phyloP scores from a whole-genome alignment of 1,140 invertebrate species.

The Drosophila parabipectinata region DNA sequence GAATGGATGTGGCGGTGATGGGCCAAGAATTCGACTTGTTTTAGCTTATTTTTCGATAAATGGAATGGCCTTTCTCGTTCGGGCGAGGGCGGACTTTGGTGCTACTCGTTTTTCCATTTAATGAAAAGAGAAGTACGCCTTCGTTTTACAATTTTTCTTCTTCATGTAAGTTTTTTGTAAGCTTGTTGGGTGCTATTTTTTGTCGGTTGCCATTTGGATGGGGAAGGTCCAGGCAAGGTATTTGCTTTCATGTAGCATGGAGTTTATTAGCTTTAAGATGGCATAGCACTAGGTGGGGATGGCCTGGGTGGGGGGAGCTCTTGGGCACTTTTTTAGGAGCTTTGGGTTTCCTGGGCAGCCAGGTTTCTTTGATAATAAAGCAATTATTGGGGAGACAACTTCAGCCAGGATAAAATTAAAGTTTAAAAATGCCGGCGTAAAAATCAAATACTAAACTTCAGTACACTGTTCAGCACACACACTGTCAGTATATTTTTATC shows the following conservation, averaged over 20 bases:
- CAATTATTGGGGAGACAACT: constrained; percentile 45
- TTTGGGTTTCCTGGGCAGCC: constrained; percentile 61
- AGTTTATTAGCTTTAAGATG: constrained; percentile 75
- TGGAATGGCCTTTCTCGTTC: constrained; percentile 51
- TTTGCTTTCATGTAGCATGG: constrained; percentile 69
- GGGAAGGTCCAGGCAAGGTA: constrained; percentile 49
- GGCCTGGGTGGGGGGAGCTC: constrained; percentile 12
- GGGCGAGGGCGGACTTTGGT: constrained; percentile 48
- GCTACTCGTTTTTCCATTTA: constrained; percentile 69
- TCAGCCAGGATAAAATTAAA: background rate
- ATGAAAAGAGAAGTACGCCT: constrained; percentile 74
- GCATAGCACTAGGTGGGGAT: background rate
- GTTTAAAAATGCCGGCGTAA: background rate
- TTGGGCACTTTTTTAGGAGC: constrained; percentile 12
- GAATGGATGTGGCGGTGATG: constrained; percentile 5
- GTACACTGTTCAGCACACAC: no score
- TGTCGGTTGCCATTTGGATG: constrained; percentile 20
- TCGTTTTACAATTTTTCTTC: constrained; percentile 57
- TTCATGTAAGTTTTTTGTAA: constrained; percentile 34
- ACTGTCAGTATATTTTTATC: no score
- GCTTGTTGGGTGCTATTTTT: constrained; percentile 48
- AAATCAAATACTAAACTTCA: background rate
- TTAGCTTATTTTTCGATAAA: constrained; percentile 68
- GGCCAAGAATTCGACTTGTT: constrained; percentile 65
- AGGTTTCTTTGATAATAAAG: constrained; percentile 58